Evolutionary conservation across 2,113 vertebrate species (phyloP), one percentile per base, ranked within the genome.

Genomic region (Dissostichus mawsoni): DNA sequence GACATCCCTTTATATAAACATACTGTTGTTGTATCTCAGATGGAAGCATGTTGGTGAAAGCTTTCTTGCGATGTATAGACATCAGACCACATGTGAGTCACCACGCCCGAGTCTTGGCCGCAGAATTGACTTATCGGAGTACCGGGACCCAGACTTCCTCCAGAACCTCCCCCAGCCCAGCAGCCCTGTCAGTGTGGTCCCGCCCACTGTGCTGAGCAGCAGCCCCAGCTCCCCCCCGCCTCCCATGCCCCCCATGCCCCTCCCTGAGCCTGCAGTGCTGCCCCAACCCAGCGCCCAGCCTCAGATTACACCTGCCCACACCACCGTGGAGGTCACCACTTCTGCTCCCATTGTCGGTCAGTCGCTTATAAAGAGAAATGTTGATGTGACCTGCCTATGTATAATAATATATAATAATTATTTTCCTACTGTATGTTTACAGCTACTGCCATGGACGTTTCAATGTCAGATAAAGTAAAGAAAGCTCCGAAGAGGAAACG

Each of bases 31-130:
- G 36, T 48, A 1, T 80, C 53, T 33, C 88, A 99, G 98, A 66
- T 99, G 98, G 98, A 98, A 96, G 90, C 96, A 96, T 85, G 93
- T 99, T 0, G 98, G 98, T 0, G 98, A 99, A 90, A 96, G 96
- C 75, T 87, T 99, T 62, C 90, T 99, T 74, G 95, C 97, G 29
- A 99, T 96, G 96, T 99, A 99, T 91, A 94, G 92, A 83, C 96
- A 98, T 88, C 96, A 98, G 74, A 98, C 96, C 10, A 97, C 96
- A 0, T 98, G 97, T 8, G 96, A 98, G 78, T 96, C 95, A 1
- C 97, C 97, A 16, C 95, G 95, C 4, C 96, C 96, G 11, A 97
- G 97, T 56, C 94, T 99, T 1, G 98, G 98, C 17, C 96, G 92
- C 80, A 95, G 96, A 80, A 95, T 99, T 4, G 97, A 99, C 89